Conservation (phyloP, 64 coral and sea anemone species). For the Anthopleura sola region DNA sequence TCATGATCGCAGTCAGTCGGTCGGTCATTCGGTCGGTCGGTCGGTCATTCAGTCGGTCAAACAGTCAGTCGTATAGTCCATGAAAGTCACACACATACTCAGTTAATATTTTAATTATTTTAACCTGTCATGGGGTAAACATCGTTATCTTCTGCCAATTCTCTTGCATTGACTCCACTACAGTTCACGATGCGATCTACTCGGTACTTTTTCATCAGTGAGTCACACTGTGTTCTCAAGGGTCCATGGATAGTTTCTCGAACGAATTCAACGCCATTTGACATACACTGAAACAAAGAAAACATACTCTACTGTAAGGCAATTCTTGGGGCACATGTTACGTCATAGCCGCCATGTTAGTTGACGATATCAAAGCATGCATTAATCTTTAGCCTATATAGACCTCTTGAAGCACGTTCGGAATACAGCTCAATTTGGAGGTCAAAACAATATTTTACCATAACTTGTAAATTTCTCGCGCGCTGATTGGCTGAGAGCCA, state of each 20-base stretch:
- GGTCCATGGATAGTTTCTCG: not conserved
- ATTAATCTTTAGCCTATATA: no score
- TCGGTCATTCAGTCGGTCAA: no score
- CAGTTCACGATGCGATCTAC: constrained; percentile 18
- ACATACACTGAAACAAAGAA: not conserved
- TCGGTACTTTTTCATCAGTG: not conserved
- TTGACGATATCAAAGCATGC: no score
- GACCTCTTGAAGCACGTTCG: no score
- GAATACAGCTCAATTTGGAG: no score
- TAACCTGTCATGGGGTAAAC: constrained; percentile 12
- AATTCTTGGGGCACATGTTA: no score
- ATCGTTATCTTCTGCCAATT: constrained; percentile 16
- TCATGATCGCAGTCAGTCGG: not conserved
- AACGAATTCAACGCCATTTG: not conserved
- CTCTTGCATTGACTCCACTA: not conserved
- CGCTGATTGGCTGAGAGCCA: no score
- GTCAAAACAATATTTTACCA: no score
- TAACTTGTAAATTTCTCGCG: no score
- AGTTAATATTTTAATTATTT: not conserved
- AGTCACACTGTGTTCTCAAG: not conserved
- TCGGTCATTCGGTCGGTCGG: not conserved
- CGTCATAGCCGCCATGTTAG: no score
- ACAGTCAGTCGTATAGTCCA: no score
- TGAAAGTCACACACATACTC: no score
- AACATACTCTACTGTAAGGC: not conserved